These are phyloP conservation scores for Macaria notata DNA, from an alignment of 2,888 invertebrate species.

Conservation along the genomic window DNA sequence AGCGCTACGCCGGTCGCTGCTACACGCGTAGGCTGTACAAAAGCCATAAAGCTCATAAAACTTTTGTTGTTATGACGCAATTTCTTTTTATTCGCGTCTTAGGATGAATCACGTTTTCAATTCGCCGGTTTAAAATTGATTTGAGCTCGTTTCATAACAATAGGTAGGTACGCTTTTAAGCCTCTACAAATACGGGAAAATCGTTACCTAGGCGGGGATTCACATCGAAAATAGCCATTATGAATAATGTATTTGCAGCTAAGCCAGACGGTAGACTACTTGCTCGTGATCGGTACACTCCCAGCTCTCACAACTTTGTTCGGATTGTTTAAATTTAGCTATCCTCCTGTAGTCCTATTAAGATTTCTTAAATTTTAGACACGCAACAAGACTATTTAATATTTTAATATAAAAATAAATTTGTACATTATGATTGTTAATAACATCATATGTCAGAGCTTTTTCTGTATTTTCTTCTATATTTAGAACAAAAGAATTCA, in stretches of 20 bases:
- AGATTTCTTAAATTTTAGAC: too few relatives aligned
- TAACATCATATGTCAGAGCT: too few relatives aligned
- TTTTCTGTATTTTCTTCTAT: not conserved
- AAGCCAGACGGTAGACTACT: constrained; percentile 15
- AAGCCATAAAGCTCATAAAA: constrained; percentile 23
- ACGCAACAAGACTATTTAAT: too few relatives aligned
- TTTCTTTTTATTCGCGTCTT: constrained; percentile 23
- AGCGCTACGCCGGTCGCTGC: constrained; percentile 35
- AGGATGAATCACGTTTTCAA: constrained; percentile 19
- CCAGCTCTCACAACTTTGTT: constrained; percentile 6
- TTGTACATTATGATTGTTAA: too few relatives aligned
- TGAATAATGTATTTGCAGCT: constrained; percentile 27
- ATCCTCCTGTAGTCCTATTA: not conserved
- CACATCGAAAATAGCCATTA: constrained; percentile 27
- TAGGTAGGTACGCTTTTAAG: constrained; percentile 18
- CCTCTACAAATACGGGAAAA: constrained; percentile 23
- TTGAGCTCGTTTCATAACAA: constrained; percentile 2
- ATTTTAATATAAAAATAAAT: too few relatives aligned
- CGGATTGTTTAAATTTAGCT: not conserved
- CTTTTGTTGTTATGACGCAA: constrained; percentile 29
- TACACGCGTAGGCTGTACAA: constrained; percentile 33
- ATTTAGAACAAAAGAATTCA: constrained; percentile 22
- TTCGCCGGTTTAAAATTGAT: constrained; percentile 9
- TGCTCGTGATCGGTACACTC: constrained; percentile 10
- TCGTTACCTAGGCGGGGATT: constrained; percentile 18